Base-by-base conservation (phyloP, 2,888 invertebrate genomes). In the Coleophora flavipennella region DNA sequence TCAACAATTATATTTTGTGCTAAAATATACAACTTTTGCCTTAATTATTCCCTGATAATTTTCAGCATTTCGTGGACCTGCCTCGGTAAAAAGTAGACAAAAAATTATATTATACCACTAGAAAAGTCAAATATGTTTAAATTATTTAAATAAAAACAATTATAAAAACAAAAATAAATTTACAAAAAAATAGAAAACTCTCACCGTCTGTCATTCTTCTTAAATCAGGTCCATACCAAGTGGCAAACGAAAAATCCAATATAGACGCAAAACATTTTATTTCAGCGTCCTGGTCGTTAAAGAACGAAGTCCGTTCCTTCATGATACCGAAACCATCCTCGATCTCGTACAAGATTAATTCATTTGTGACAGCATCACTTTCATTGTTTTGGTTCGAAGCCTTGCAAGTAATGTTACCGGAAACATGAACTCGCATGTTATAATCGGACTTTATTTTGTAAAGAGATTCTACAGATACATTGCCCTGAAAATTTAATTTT, bases 241-340 rank as follows among this genome's bases (percentile, higher is more conserved):
- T 62, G 0, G 78, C 62, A 41, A 60, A 64, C 1, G 36, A 13
- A 45, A 62, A 81, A 10, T 72, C 58, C 42, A 74, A 69, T 44
- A 53, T 62, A 0, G 81, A 80, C 26, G 76, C 83, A 25, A 70
- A 48, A 47, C 83, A 84, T 37, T 59, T 60, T 3, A 74, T 32
- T 7, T 43, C 46, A 1, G 73, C 61, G 6, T 52, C 46, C 10
- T 70, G 51, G 13, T 62, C 55, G 51, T 79, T 61, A 2, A 68
- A 43, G 40, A 62, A 75, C 74, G 75, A 77, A 1, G 47, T 50
- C 8, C 56, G 51, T 0, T 57, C 39, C 35, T 67, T 49, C 14
- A 44, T 49, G 28, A 79, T 66, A 8, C 79, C 81, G 36, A 84
- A 83, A 8, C 81, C 81, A 26, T 48, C 45, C 1, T 41, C 13